Evolutionary conservation across 2,797 vertebrate genomes (phyloP), one percentile per base, ranked within the genome.

Genomic region (Gallinago stenura): DNA sequence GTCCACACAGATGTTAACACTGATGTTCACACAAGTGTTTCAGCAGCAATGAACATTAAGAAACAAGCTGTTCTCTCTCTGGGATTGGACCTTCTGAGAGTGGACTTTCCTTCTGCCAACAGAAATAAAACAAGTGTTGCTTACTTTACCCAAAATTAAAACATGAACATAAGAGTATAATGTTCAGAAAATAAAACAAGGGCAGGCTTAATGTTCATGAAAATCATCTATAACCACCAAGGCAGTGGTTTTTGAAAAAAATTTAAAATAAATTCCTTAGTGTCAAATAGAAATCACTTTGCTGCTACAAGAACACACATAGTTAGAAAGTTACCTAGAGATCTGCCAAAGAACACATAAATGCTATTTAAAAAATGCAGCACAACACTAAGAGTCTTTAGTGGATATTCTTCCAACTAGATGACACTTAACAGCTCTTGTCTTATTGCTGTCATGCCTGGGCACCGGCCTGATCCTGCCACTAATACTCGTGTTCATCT

Each of bases 171-270:
- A 76, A 80, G 20, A 7, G 19, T 76, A 22, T 19, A 81, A 91
- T n/a, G 69, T 68, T 87, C 61, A 94, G 37, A 33, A 91, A 90
- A 30, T 81, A 73, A 87, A 96, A 91, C 25, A 72, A 87, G 57
- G 35, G 81, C 79, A 94, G 41, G 43, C 28, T 70, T 60, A 87
- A 77, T 9, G 68, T 46, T 87, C 43, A 71, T 28, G 15, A 83
- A 95, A 93, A 83, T 56, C 7, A 78, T 21, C 46, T 58, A 57
- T 31, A 78, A 68, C 19, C 24, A 75, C 33, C 25, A 58, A 57
- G 39, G 41, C 30, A 84, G 19, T 2, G 39, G 13, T 1, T 22
- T 70, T 37, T 51, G 58, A 54, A 72, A 75, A 88, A 86, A 26
- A 68, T 54, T 87, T 61, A 61, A 65, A 87, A 68, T 15, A 5